These are phyloP conservation scores for Pelecanus crispus DNA, from an alignment of 2,113 vertebrate species.

Conservation along the genomic window DNA sequence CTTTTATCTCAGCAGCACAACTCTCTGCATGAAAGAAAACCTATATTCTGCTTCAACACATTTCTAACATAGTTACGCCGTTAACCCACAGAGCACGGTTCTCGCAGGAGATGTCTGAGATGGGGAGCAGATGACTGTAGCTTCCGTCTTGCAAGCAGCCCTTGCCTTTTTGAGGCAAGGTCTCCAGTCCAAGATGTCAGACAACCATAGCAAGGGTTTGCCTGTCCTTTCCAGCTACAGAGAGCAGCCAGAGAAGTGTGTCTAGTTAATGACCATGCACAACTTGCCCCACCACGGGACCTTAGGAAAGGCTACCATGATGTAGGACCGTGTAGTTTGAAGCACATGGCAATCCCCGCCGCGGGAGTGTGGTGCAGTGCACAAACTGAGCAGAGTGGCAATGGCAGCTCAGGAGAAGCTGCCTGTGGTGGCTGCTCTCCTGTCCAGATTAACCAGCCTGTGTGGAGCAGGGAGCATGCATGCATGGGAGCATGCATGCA, in stretches of 20 bases:
- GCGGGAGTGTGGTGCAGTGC: accelerated
- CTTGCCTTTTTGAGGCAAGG: background rate
- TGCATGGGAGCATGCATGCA: background rate
- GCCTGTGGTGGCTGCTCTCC: background rate
- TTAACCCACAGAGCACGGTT: background rate
- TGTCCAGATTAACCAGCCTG: background rate
- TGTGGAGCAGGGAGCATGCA: background rate
- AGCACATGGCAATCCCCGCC: too few relatives aligned
- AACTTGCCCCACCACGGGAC: background rate
- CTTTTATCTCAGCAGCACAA: background rate
- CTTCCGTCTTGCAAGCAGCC: background rate
- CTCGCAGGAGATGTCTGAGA: background rate
- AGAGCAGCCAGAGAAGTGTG: background rate
- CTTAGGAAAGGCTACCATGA: background rate
- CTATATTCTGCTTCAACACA: background rate
- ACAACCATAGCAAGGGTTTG: background rate
- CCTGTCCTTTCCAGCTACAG: background rate
- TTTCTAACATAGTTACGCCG: background rate
- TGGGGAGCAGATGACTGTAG: background rate
- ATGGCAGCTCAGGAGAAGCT: background rate
- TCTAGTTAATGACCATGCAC: background rate
- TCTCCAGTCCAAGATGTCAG: background rate
- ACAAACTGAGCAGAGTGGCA: accelerated
- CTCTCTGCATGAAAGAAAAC: background rate
- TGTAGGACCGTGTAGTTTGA: accelerated